A percentile compares a stretch with the other conserved stretches of the same genome.
phyloP scores from a whole-genome alignment of 2,113 vertebrate genomes.

The Lagopus muta region DNA sequence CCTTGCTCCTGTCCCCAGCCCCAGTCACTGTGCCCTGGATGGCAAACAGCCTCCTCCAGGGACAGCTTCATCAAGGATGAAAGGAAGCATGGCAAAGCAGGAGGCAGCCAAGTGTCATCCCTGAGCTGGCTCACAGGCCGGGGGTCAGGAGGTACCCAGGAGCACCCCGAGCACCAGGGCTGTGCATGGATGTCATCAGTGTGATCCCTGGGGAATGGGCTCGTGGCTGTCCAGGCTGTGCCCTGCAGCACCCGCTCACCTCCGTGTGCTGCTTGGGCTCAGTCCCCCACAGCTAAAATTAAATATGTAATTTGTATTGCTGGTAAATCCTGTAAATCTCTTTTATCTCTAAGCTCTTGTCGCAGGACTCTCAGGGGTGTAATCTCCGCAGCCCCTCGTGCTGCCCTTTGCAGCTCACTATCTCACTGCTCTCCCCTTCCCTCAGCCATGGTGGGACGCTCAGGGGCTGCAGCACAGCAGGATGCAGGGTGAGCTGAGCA shows the following conservation, averaged over 20 bases:
- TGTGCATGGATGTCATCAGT: rapidly evolving
- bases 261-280: rapidly evolving
- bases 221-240: background rate
- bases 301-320: slow-evolving; percentile 60
- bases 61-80: background rate
- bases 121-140: rapidly evolving
- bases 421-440: rapidly evolving
- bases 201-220: background rate
- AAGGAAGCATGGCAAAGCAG: rapidly evolving
- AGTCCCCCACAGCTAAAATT: slow-evolving; percentile 51
- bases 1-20: background rate
- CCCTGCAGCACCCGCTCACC: background rate
- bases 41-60: background rate
- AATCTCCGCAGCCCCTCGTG: background rate
- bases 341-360: slow-evolving; percentile 58
- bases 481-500: rapidly evolving
- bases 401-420: background rate
- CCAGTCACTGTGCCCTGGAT: background rate
- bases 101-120: rapidly evolving
- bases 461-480: background rate
- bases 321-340: slow-evolving; percentile 64
- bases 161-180: background rate
- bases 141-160: rapidly evolving
- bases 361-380: background rate
- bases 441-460: background rate